phyloP scores from a whole-genome alignment of 2,113 vertebrate genomes.

The Rhagologus leucostigma region DNA sequence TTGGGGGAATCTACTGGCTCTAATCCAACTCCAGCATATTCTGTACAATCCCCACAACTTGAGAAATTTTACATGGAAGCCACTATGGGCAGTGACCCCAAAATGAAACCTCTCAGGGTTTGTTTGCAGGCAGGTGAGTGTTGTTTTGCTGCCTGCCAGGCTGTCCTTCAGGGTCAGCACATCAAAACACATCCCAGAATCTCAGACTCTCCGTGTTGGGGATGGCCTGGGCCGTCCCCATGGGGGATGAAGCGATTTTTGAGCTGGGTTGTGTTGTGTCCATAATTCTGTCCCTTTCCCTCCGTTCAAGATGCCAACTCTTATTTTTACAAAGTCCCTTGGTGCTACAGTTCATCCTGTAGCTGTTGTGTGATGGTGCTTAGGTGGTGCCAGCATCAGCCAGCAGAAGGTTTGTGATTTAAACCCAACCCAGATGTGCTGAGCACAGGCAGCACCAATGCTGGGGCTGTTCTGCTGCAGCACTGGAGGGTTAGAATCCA shows the following conservation, averaged over 20 bases:
- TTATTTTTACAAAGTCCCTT: neutral
- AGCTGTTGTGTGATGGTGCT: neutral
- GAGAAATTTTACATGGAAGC: neutral
- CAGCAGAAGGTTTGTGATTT: neutral
- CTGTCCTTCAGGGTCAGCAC: neutral
- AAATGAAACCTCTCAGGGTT: neutral
- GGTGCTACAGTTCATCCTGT: neutral
- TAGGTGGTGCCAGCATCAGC: neutral
- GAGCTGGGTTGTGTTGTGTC: neutral
- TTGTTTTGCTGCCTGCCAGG: neutral
- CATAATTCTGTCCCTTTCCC: neutral
- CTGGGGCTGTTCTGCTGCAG: neutral
- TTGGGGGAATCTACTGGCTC: neutral
- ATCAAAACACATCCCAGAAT: neutral
- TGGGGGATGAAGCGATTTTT: neutral
- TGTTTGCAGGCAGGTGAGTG: neutral
- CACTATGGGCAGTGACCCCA: neutral
- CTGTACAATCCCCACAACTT: neutral
- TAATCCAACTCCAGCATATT: neutral
- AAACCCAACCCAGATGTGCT: neutral
- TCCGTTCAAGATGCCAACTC: neutral
- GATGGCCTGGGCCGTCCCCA: accelerated
- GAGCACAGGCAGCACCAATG: neutral
- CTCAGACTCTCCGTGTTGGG: accelerated
- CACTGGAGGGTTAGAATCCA: neutral